phyloP scores from a whole-genome alignment of 1,140 invertebrate species.

The Scaptomyza pallida region DNA sequence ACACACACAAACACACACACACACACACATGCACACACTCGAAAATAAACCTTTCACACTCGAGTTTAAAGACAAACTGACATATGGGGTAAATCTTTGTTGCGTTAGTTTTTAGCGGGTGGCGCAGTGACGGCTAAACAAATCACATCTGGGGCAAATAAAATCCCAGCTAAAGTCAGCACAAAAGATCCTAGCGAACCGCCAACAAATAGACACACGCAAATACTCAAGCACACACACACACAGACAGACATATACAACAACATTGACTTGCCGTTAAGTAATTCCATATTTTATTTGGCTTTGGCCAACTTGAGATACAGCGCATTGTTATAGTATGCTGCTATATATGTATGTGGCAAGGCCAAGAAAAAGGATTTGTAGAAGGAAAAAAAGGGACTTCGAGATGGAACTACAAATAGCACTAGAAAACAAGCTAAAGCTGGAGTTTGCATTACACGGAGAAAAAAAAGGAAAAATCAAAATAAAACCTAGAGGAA shows the following conservation, averaged over 20 bases:
- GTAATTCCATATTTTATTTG: constrained; percentile 82
- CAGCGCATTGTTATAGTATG: constrained; percentile 6
- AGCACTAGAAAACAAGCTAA: not conserved
- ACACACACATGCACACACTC: not conserved
- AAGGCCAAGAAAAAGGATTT: constrained; percentile 47
- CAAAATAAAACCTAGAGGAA: no score
- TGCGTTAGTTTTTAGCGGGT: not conserved
- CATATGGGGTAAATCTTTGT: constrained; percentile 43
- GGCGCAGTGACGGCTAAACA: constrained; percentile 55
- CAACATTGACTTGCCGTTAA: constrained; percentile 60
- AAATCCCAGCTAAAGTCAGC: constrained; percentile 59
- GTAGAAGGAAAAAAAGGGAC: constrained; percentile 16
- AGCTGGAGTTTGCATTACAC: not conserved
- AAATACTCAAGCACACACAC: constrained; percentile 19
- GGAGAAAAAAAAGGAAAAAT: not conserved
- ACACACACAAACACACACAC: not conserved
- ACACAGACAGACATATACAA: constrained; percentile 27
- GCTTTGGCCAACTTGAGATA: constrained; percentile 47
- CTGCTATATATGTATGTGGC: constrained; percentile 31
- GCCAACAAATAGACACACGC: constrained; percentile 64
- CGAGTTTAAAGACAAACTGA: constrained; percentile 72
- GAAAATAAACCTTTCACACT: constrained; percentile 48
- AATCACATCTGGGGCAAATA: constrained; percentile 79
- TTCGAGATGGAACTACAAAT: constrained; percentile 7
- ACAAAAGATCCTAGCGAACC: constrained; percentile 61